Base-by-base conservation (phyloP, 2,888 invertebrate genomes). In the Calameuta idolon region DNA sequence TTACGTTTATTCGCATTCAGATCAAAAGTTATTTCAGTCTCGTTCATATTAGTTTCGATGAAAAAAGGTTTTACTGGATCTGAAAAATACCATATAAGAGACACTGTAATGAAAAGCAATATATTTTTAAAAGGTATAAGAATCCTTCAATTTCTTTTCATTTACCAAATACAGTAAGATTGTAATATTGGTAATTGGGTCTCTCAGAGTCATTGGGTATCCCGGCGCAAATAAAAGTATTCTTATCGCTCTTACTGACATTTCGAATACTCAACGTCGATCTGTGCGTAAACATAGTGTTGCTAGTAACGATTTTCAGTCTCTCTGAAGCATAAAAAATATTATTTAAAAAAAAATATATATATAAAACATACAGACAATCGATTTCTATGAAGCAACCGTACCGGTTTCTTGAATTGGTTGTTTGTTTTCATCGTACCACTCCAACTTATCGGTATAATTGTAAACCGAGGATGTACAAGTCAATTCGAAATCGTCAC, bases 401-500 rank as follows among this genome's bases (percentile, higher is more conserved):
- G 82, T 83, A 88, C 87, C 85, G n/a, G 82, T 83, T 77, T 86
- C 80, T 23, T 69, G 12, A 31, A 90, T 77, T 9, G 76, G 78
- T 12, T 77, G 75, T 3, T 84, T 69, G 11, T 85, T 77, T 31
- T 83, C 77, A 73, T 87, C 84, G 69, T 87, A 90, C 95, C 95
- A 95, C 30, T 88, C 83, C 3, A 95, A 87, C 15, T 92, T 85
- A 4, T 91, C 87, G 0, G 93, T 92, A 82, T 92, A 94, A 80
- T 93, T 92, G 81, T 93, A 92, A 71, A 71, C 33, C 0, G 94
- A 92, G 0, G 94, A 94, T 3, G 93, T 94, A 87, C 96, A 96
- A 9, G 91, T 92, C 11, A 95, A 83, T 30, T 89, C 90, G 0
- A 95, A 86, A 77, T 92, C 86, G 81, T 95, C 95, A 0, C 93